Evolutionary conservation across 1,140 invertebrate genomes (phyloP).

Genomic region (Neodiprion fabricii): DNA sequence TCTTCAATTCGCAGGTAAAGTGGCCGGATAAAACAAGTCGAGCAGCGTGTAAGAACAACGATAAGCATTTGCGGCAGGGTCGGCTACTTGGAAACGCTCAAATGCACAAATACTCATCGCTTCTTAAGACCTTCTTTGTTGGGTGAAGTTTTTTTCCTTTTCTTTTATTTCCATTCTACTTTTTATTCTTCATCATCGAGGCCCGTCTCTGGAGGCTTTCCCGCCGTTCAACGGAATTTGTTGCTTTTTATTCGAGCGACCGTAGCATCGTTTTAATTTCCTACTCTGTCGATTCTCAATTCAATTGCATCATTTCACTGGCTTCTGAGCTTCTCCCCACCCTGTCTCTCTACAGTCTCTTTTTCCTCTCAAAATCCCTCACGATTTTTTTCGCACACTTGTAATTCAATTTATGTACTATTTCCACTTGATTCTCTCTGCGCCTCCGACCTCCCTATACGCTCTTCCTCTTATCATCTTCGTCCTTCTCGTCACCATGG

Average conservation of each 20-base stretch:
- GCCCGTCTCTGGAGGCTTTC: neutral
- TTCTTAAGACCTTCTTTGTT: slow-evolving; percentile 4
- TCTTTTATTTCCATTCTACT: neutral
- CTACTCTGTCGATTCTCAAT: neutral
- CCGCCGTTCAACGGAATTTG: neutral
- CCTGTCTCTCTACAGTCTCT: neutral
- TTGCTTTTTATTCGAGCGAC: neutral
- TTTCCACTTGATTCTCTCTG: neutral
- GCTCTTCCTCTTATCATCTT: neutral
- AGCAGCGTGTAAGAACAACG: neutral
- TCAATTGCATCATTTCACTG: neutral
- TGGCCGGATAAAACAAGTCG: neutral
- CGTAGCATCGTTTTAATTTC: neutral
- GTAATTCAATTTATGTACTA: neutral
- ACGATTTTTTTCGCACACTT: neutral
- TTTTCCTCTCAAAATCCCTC: neutral
- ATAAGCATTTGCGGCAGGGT: neutral
- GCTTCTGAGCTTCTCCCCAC: neutral
- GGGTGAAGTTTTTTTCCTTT: neutral
- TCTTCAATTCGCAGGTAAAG: neutral
- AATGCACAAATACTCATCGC: neutral
- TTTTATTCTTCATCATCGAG: slow-evolving; percentile 1
- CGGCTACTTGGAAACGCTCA: neutral
- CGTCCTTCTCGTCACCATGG: neutral
- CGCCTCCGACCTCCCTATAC: neutral